These are phyloP conservation scores for Congeria kusceri DNA, from an alignment of 2,888 invertebrate genomes.

Conservation along the genomic window DNA sequence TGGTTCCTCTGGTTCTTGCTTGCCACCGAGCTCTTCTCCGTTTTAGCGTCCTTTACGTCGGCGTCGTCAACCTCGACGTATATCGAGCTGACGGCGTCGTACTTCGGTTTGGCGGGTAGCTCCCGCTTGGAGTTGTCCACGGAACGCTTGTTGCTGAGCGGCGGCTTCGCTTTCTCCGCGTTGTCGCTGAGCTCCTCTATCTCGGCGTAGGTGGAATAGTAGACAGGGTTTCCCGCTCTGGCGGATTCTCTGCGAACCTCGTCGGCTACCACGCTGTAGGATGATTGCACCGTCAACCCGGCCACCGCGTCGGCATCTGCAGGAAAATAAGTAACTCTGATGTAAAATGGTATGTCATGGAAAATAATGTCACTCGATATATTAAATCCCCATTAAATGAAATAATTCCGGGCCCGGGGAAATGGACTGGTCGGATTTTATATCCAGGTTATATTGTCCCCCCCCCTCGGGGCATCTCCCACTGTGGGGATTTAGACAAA, in stretches of 20 bases:
- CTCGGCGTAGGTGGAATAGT: slow-evolving; percentile 56
- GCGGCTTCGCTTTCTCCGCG: slow-evolving; percentile 33
- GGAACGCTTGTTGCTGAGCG: slow-evolving; percentile 40
- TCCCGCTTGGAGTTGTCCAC: slow-evolving; percentile 55
- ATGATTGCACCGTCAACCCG: slow-evolving; percentile 21
- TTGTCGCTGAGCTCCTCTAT: slow-evolving; percentile 51
- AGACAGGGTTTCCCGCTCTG: not conserved
- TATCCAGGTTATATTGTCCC: no score
- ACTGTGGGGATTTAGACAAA: no score
- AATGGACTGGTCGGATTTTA: no score
- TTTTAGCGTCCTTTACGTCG: slow-evolving; percentile 39
- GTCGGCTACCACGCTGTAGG: slow-evolving; percentile 58
- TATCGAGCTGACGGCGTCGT: slow-evolving; percentile 30
- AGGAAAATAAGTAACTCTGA: not conserved
- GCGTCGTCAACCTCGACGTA: slow-evolving; percentile 55
- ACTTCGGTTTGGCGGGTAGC: slow-evolving; percentile 56
- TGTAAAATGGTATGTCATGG: not conserved
- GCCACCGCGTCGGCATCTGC: not conserved
- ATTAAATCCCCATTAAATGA: no score
- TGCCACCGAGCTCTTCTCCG: slow-evolving; percentile 30
- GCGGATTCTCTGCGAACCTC: slow-evolving; percentile 28
- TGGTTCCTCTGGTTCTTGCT: slow-evolving; percentile 42
- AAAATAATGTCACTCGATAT: no score
- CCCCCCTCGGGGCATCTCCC: no score
- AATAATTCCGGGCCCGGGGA: no score